A percentile compares a stretch with the other conserved stretches of the same genome.
These are phyloP conservation scores for Rhabdomys dilectus DNA, from an alignment of 2,113 vertebrate genomes.

Conservation along the genomic window DNA sequence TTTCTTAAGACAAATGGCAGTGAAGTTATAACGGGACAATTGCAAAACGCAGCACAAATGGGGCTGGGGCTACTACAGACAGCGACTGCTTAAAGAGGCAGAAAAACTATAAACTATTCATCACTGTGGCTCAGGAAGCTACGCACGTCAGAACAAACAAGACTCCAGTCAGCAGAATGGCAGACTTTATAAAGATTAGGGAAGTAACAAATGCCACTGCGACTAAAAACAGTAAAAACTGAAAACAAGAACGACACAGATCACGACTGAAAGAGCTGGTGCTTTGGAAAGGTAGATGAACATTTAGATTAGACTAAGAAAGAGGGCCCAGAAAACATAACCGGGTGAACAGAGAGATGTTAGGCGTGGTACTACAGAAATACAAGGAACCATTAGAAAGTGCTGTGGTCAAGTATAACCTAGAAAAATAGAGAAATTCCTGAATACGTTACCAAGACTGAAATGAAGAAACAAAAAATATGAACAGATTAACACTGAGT, in stretches of 20 bases:
- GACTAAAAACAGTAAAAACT: neutral
- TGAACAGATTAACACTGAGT: too few relatives aligned
- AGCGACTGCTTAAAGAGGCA: neutral
- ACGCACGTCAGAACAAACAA: neutral
- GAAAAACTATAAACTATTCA: neutral
- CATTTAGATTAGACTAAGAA: neutral
- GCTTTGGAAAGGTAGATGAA: neutral
- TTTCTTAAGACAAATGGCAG: neutral
- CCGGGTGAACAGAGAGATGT: neutral
- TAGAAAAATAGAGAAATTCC: neutral
- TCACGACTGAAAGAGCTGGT: neutral
- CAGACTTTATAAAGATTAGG: neutral
- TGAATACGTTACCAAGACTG: neutral
- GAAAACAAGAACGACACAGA: neutral
- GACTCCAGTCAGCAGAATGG: neutral
- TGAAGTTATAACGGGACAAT: neutral
- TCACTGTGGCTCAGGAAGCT: neutral
- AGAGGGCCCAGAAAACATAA: neutral
- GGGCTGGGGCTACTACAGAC: neutral
- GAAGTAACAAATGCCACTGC: neutral
- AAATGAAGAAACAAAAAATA: neutral
- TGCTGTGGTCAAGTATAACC: neutral
- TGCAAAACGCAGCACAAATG: neutral
- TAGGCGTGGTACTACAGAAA: neutral
- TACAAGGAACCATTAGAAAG: too few relatives aligned